Percentiles rank a stretch among this genome's conserved stretches.
These are phyloP conservation scores for Acronicta psi DNA, from an alignment of 2,888 invertebrate genomes.

Conservation along the genomic window DNA sequence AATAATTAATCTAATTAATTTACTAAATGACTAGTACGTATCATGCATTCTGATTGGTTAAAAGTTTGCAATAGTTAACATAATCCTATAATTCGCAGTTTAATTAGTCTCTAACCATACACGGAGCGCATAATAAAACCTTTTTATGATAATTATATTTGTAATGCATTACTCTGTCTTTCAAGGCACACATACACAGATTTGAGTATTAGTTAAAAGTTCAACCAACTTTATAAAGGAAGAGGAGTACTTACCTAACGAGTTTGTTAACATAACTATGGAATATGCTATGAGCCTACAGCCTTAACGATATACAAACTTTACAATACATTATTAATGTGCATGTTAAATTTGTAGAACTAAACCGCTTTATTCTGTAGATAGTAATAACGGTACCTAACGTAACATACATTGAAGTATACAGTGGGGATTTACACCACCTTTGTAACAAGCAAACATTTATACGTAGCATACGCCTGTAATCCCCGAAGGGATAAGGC, in stretches of 20 bases:
- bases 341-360: conserved; percentile 16
- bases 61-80: conserved; percentile 31
- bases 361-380: conserved; percentile 11
- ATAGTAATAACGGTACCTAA: conserved; percentile 1
- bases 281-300: conserved; percentile 7
- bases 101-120: conserved; percentile 3
- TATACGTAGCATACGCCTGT: too few species aligned
- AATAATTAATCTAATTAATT: conserved; percentile 47
- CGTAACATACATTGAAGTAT: background rate
- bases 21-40: conserved; percentile 4
- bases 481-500: too few species aligned
- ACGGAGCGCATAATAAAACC: background rate
- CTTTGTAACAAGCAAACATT: too few species aligned
- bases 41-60: conserved; percentile 12
- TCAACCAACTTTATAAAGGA: conserved; percentile 12
- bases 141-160: background rate
- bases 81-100: conserved; percentile 25
- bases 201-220: conserved; percentile 31
- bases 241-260: conserved; percentile 17
- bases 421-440: too few species aligned
- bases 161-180: background rate
- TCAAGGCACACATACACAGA: conserved; percentile 1
- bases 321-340: conserved; percentile 21
- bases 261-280: conserved; percentile 36
- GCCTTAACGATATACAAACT: conserved; percentile 23